phyloP scores from a whole-genome alignment of 1,140 invertebrate genomes.

The Lordiphosa stackelbergi region DNA sequence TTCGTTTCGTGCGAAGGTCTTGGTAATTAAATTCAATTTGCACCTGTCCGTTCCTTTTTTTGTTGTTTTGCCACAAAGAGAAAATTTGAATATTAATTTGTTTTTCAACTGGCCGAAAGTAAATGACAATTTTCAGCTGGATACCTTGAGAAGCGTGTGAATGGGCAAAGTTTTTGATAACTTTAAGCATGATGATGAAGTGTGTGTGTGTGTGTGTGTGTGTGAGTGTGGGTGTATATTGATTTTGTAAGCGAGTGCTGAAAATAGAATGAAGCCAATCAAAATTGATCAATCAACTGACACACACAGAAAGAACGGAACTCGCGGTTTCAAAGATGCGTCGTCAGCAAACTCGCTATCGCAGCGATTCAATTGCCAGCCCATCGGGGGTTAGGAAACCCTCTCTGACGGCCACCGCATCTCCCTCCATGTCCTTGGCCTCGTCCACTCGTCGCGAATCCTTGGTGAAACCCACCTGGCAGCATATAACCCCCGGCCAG shows the following conservation, averaged over 20 bases:
- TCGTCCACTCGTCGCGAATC: slow-evolving; percentile 67
- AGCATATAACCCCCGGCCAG: slow-evolving; percentile 73
- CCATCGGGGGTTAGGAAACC: slow-evolving; percentile 42
- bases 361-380: slow-evolving; percentile 62
- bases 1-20: slow-evolving; percentile 36
- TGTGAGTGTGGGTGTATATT: slow-evolving; percentile 25
- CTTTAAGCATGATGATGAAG: not conserved
- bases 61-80: not conserved
- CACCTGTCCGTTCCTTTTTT: slow-evolving; percentile 48
- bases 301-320: slow-evolving; percentile 16
- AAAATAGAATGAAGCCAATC: slow-evolving; percentile 50
- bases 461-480: slow-evolving; percentile 75
- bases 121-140: too few relatives aligned
- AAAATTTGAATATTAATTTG: slow-evolving; percentile 41
- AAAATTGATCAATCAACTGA: slow-evolving; percentile 10
- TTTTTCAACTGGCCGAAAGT: slow-evolving; percentile 12
- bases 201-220: slow-evolving; percentile 7
- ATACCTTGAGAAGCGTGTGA: not conserved
- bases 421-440: slow-evolving; percentile 37
- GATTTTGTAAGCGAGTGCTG: slow-evolving; percentile 42
- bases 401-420: slow-evolving; percentile 33
- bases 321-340: slow-evolving; percentile 56
- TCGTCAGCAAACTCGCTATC: slow-evolving; percentile 65
- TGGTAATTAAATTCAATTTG: slow-evolving; percentile 68
- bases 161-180: not conserved